Evolutionary conservation across 30 jellyfish, hydroid and myxozoan species (phyloP), one percentile per base, ranked within the genome.

Genomic region (Cassiopea andromeda): DNA sequence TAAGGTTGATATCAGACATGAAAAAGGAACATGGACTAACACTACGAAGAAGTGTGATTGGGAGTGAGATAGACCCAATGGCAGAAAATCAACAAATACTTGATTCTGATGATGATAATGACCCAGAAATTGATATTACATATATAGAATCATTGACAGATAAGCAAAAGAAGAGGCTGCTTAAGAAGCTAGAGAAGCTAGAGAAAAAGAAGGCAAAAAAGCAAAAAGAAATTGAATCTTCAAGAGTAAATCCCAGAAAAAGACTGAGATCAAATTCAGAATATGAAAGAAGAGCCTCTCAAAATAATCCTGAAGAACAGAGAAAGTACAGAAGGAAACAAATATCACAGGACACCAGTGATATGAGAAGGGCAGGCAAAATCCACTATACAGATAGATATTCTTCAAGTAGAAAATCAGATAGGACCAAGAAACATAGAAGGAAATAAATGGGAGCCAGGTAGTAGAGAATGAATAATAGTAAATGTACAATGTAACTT

Each of bases 31-130:
- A 96, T 83, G 98, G 99, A 10, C 75, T 96, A 48, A 88, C 97
- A 19, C 48, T 96, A 69, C 77, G 94, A 60, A 92, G 85, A 69
- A 77, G 97, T 18, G 99, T 96, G 19, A 87, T 96, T 75, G 99
- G 98, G 7, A 96, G 88, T 48, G 99, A 91, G 73, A 96, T 96
- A 48, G 98, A 96, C 69, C 99, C 99, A 43, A 96, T 92, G 97
- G 96, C 97, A 1, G 97, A 91, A 7, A 92, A 92, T 74, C 98
- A 96, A 70, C 96, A 87, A 67, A 75, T 96, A 14, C 67, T 96
- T 27, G 99, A 87, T n/a, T 87, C 97, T 44, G 99, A 95, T 72
- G 97, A 93, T 49, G 98, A 94, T 17, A 96, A 86, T 69, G 89
- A 85, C 61, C 77, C 92, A 58, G 98, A 94, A 18, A 75, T 75